A percentile compares a stretch with the other conserved stretches of the same genome.
These are phyloP conservation scores for Parazoanthus swiftii DNA, from an alignment of 92 coral and sea anemone genomes.

Conservation along the genomic window DNA sequence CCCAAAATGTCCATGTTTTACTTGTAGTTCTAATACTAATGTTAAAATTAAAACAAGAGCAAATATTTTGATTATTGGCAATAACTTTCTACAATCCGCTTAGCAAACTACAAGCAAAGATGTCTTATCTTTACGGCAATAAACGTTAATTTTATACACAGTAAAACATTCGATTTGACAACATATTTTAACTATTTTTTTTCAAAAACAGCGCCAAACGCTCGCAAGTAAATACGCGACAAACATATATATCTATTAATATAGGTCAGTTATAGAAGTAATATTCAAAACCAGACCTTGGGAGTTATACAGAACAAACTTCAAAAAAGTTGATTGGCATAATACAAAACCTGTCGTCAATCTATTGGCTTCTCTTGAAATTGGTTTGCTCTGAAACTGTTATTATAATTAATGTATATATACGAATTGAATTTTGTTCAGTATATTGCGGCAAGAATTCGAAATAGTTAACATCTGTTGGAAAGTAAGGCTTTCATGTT, in stretches of 20 bases:
- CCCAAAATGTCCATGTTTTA: background rate
- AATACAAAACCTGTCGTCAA: background rate
- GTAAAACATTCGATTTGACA: background rate
- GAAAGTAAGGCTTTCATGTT: too few relatives aligned
- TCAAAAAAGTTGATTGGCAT: background rate
- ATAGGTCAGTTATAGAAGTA: background rate
- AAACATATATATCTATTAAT: background rate
- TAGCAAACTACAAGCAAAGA: background rate
- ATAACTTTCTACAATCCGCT: too few relatives aligned
- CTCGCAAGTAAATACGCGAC: background rate
- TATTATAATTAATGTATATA: too few relatives aligned
- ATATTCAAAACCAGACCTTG: too few relatives aligned
- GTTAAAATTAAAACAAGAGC: background rate
- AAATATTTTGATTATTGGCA: background rate
- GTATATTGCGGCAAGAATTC: too few relatives aligned
- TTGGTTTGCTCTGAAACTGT: too few relatives aligned
- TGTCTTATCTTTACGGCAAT: too few relatives aligned
- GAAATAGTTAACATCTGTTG: too few relatives aligned
- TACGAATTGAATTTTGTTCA: too few relatives aligned
- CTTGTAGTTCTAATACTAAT: background rate
- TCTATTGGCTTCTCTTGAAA: too few relatives aligned
- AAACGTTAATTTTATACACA: too few relatives aligned
- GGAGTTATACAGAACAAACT: background rate
- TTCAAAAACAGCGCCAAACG: background rate
- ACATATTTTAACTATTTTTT: background rate